Conservation (phyloP, 2,888 invertebrate genomes). For the Zaprionus bogoriensis region DNA sequence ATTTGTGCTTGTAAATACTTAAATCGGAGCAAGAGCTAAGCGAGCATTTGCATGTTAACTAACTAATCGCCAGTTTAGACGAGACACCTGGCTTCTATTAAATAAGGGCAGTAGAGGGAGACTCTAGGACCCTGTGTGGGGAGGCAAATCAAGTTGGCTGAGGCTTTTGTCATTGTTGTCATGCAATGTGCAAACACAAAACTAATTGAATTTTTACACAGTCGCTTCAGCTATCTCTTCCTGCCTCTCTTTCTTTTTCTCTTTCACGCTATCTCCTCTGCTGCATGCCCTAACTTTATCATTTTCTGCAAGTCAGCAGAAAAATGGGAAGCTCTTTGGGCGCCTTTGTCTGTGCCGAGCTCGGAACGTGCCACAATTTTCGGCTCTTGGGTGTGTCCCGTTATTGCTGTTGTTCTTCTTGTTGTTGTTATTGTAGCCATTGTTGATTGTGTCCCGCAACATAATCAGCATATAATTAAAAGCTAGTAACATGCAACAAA, state of each 20-base stretch:
- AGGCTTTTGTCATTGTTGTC: slow-evolving; percentile 58
- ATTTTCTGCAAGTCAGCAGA: slow-evolving; percentile 74
- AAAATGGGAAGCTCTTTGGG: slow-evolving; percentile 30
- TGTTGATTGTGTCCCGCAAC: slow-evolving; percentile 56
- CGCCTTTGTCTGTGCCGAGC: slow-evolving; percentile 47
- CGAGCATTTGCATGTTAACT: background rate
- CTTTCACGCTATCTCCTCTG: background rate
- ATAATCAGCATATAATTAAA: slow-evolving; percentile 77
- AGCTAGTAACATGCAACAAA: slow-evolving; percentile 74
- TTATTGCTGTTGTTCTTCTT: slow-evolving; percentile 15
- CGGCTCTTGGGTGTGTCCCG: slow-evolving; percentile 4
- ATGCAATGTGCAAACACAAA: slow-evolving; percentile 78
- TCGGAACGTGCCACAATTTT: slow-evolving; percentile 71
- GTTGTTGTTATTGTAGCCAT: slow-evolving; percentile 17
- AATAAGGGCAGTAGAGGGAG: slow-evolving; percentile 23
- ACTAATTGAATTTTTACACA: slow-evolving; percentile 70
- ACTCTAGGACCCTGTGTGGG: no score
- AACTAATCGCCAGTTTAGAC: background rate
- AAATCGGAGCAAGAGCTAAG: background rate
- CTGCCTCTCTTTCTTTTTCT: background rate
- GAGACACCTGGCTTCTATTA: slow-evolving; percentile 35
- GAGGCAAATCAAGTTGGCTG: background rate
- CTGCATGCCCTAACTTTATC: slow-evolving; percentile 17
- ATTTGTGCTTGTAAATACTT: background rate
- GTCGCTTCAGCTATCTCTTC: slow-evolving; percentile 19